Percentiles rank a stretch among this genome's conserved stretches.
These are phyloP conservation scores for Caenorhabditis tropicalis DNA, from an alignment of 1,140 invertebrate genomes.

Conservation along the genomic window DNA sequence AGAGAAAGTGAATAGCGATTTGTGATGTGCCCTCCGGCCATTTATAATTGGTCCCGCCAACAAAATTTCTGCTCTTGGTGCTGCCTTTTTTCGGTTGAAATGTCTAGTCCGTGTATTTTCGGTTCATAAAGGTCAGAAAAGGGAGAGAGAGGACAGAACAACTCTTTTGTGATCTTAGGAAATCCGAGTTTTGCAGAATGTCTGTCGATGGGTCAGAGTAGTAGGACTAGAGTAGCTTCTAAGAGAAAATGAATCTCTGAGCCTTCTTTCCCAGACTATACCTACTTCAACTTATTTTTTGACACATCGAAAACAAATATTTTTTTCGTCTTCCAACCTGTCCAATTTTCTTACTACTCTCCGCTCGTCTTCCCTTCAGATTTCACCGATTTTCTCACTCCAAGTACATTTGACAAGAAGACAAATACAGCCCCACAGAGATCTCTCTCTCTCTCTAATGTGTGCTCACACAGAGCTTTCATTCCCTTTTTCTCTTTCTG, in stretches of 20 bases:
- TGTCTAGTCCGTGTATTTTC: background rate
- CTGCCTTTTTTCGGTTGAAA: background rate
- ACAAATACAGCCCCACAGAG: background rate
- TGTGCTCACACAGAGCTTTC: background rate
- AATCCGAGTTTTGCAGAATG: too few species aligned
- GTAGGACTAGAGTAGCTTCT: too few species aligned
- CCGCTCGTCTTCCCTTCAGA: background rate
- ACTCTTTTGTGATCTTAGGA: too few species aligned
- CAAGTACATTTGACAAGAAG: conserved; percentile 36
- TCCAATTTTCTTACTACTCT: too few species aligned
- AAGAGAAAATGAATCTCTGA: too few species aligned
- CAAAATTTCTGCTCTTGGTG: background rate
- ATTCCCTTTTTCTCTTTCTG: background rate
- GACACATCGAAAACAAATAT: too few species aligned
- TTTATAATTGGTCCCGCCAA: background rate
- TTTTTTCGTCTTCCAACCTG: background rate
- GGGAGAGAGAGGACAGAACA: background rate
- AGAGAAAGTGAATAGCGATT: background rate
- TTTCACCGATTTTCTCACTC: conserved; percentile 31
- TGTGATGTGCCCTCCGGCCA: background rate
- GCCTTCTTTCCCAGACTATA: too few species aligned
- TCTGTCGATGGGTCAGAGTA: too few species aligned
- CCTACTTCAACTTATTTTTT: too few species aligned
- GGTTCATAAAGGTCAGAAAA: background rate
- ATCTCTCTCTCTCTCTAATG: background rate